Conservation (phyloP, 2,113 vertebrate species). For the Malurus alboscapulatus region DNA sequence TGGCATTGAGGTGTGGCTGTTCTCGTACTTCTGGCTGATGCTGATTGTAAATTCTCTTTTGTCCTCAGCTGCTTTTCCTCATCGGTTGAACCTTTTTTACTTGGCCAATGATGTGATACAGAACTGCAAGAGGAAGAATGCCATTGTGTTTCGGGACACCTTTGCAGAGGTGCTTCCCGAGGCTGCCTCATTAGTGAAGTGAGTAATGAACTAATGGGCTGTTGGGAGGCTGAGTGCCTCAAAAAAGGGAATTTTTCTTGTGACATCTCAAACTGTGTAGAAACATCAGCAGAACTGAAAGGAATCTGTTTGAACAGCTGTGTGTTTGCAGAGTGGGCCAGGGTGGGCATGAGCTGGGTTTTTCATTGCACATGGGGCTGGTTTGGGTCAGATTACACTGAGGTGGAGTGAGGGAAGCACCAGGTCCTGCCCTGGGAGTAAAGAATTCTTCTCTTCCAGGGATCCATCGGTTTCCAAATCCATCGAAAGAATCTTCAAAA, state of each 20-base stretch:
- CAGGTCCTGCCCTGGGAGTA: background rate
- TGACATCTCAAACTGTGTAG: background rate
- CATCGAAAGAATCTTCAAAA: constrained; percentile 92
- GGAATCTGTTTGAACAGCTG: rapidly evolving
- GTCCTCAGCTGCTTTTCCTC: constrained; percentile 84
- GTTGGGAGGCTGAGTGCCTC: background rate
- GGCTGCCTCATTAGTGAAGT: constrained; percentile 91
- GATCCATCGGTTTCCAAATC: constrained; percentile 91
- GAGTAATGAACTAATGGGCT: constrained; percentile 1
- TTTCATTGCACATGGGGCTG: background rate
- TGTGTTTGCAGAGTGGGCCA: background rate
- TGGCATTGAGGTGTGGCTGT: background rate
- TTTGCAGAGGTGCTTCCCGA: constrained; percentile 93
- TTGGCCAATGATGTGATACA: constrained; percentile 98
- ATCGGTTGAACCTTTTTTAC: constrained; percentile 96
- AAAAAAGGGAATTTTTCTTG: background rate
- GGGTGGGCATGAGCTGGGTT: background rate
- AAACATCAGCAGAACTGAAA: background rate
- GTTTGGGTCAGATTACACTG: background rate
- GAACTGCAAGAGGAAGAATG: constrained; percentile 97
- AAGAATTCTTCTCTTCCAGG: constrained; percentile 66
- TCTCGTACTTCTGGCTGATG: rapidly evolving
- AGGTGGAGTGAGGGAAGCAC: rapidly evolving
- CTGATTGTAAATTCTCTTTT: background rate
- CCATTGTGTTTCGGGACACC: constrained; percentile 88